Evolutionary conservation across 2,113 vertebrate genomes (phyloP).

Genomic region (Cryptoleucopteryx plumbea): DNA sequence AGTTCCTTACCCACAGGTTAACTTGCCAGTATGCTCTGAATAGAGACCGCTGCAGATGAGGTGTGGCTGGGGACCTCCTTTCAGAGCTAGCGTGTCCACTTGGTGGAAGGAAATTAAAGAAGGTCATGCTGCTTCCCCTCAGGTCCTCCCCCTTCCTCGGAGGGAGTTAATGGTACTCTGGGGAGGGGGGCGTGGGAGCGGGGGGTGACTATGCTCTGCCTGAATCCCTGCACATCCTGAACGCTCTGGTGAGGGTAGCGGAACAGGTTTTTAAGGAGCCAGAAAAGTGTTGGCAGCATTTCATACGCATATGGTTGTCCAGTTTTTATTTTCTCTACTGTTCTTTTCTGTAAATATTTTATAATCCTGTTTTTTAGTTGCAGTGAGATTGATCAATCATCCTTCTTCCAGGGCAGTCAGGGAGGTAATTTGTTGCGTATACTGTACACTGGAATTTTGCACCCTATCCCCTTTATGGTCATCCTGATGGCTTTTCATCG

Average conservation of each 20-base stretch:
- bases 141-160: background rate
- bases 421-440: background rate
- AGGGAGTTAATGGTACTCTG: background rate
- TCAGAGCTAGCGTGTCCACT: background rate
- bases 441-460: conserved; percentile 48
- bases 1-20: conserved; percentile 18
- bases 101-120: background rate
- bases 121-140: background rate
- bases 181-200: background rate
- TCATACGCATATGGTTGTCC: conserved; percentile 27
- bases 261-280: background rate
- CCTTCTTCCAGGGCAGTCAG: conserved; percentile 44
- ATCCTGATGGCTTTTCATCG: conserved; percentile 12
- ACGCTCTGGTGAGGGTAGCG: conserved; percentile 18
- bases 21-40: background rate
- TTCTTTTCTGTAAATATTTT: conserved; percentile 66
- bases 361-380: conserved; percentile 62
- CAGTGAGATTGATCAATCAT: conserved; percentile 37
- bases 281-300: conserved; percentile 3
- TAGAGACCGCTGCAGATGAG: background rate
- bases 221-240: background rate
- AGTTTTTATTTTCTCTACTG: conserved; percentile 35
- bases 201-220: background rate
- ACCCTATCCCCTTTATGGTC: background rate
- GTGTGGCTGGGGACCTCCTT: background rate